phyloP scores from a whole-genome alignment of 2,113 vertebrate genomes.

The Brachirus orientalis region DNA sequence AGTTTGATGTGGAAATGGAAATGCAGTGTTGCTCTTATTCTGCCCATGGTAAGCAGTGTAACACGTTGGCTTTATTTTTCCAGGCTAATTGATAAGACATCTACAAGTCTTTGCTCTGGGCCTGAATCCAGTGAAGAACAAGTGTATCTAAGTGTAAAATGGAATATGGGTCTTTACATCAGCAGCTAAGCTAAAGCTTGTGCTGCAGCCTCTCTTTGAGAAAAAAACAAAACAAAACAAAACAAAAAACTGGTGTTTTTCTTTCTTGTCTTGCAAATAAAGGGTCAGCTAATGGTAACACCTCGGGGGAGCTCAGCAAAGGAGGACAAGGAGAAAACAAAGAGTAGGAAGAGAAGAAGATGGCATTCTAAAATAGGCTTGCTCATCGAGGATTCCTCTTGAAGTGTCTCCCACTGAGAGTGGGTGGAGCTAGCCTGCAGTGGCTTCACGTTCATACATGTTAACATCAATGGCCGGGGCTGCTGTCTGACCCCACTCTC shows the following conservation, averaged over 20 bases:
- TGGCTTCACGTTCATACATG: constrained; percentile 31
- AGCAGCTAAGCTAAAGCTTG: not conserved
- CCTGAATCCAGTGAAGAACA: not conserved
- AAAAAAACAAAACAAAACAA: too few species aligned
- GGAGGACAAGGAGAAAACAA: constrained; percentile 51
- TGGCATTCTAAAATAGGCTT: constrained; percentile 32
- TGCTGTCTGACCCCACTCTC: constrained; percentile 59
- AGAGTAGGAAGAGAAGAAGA: constrained; percentile 18
- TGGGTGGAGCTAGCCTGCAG: constrained; percentile 59
- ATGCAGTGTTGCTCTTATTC: too few species aligned
- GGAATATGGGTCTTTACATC: not conserved
- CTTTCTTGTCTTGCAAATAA: constrained; percentile 4
- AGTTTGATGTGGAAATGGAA: too few species aligned
- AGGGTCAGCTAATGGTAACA: constrained; percentile 51
- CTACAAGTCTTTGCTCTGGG: too few species aligned
- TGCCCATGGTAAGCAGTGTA: too few species aligned
- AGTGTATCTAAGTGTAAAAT: not conserved
- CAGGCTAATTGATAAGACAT: too few species aligned
- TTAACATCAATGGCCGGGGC: constrained; percentile 60
- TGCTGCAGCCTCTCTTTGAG: not conserved
- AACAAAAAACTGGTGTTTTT: not conserved
- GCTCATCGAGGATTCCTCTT: constrained; percentile 70
- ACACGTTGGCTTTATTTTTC: too few species aligned
- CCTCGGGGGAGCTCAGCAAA: constrained; percentile 46
- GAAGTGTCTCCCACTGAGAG: constrained; percentile 54